A percentile compares a stretch with the other conserved stretches of the same genome.
Conservation (phyloP, 2,888 invertebrate species). For the Seira sanloemensis region DNA sequence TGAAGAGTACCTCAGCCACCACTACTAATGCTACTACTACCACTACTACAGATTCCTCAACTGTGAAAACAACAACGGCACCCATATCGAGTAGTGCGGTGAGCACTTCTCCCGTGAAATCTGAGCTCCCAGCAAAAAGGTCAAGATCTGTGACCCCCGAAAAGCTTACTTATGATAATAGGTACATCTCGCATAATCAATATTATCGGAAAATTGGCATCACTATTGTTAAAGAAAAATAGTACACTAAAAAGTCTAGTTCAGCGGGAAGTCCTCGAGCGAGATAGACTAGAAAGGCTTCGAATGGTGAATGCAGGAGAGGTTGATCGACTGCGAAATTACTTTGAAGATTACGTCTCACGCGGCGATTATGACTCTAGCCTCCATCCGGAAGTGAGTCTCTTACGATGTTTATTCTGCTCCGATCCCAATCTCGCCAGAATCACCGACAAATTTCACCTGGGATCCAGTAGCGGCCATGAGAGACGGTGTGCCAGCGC, state of each 20-base stretch:
- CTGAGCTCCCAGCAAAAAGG: slow-evolving; percentile 18
- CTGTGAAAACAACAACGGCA: slow-evolving; percentile 12
- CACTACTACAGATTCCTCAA: slow-evolving; percentile 12
- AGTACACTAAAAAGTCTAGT: slow-evolving; percentile 66
- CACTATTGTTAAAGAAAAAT: slow-evolving; percentile 77
- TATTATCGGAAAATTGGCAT: slow-evolving; percentile 90
- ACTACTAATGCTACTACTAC: neutral
- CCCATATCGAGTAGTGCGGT: neutral
- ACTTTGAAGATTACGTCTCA: slow-evolving; percentile 81
- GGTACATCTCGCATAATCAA: slow-evolving; percentile 91
- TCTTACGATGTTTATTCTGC: slow-evolving; percentile 71
- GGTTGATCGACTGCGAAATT: slow-evolving; percentile 85
- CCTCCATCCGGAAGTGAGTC: slow-evolving; percentile 66
- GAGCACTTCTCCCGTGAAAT: slow-evolving; percentile 6
- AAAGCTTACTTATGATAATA: slow-evolving; percentile 46
- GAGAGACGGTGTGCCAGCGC: slow-evolving; percentile 71
- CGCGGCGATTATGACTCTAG: slow-evolving; percentile 50
- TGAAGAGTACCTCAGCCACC: neutral
- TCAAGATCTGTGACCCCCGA: slow-evolving; percentile 61
- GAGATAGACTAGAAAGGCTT: slow-evolving; percentile 75
- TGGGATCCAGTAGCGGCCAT: slow-evolving; percentile 34
- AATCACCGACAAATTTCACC: slow-evolving; percentile 65
- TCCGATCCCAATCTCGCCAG: slow-evolving; percentile 73
- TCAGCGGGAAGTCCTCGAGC: slow-evolving; percentile 67
- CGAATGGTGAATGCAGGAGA: slow-evolving; percentile 86